These are phyloP conservation scores for Matsumurasca onukii DNA, from an alignment of 1,140 invertebrate genomes.

Conservation along the genomic window DNA sequence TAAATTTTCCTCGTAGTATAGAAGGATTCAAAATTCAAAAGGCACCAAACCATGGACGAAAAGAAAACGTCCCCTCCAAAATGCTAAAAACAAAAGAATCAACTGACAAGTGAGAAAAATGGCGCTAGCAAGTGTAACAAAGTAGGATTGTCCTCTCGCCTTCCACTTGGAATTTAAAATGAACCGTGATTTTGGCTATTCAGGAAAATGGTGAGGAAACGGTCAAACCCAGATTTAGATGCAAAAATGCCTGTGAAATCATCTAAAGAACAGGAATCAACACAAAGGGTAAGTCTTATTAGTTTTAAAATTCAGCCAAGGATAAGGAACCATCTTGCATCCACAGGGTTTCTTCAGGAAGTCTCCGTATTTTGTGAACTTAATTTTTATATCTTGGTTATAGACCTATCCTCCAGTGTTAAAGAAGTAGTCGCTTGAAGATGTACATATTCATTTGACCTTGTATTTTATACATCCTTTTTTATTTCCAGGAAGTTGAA, in stretches of 20 bases:
- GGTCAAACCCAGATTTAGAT: constrained; percentile 3
- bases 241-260: constrained; percentile 26
- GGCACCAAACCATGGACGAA: too few relatives aligned
- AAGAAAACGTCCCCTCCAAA: too few relatives aligned
- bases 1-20: too few relatives aligned
- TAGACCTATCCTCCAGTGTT: not conserved
- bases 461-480: not conserved
- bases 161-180: not conserved
- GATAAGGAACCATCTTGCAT: not conserved
- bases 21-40: too few relatives aligned
- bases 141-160: too few relatives aligned
- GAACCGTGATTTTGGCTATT: not conserved
- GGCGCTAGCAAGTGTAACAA: too few relatives aligned
- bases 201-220: constrained; percentile 4
- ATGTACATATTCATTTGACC: not conserved
- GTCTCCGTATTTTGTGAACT: not conserved
- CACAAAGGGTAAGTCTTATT: constrained; percentile 18
- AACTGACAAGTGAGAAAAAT: too few relatives aligned
- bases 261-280: constrained; percentile 4
- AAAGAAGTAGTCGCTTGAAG: not conserved
- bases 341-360: not conserved
- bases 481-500: constrained; percentile 14
- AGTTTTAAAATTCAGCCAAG: not conserved
- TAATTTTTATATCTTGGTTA: not conserved
- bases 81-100: too few relatives aligned